Percentiles rank a stretch among this genome's conserved stretches.
Conservation (phyloP, 2,113 vertebrate species). For the Lates calcarifer region DNA sequence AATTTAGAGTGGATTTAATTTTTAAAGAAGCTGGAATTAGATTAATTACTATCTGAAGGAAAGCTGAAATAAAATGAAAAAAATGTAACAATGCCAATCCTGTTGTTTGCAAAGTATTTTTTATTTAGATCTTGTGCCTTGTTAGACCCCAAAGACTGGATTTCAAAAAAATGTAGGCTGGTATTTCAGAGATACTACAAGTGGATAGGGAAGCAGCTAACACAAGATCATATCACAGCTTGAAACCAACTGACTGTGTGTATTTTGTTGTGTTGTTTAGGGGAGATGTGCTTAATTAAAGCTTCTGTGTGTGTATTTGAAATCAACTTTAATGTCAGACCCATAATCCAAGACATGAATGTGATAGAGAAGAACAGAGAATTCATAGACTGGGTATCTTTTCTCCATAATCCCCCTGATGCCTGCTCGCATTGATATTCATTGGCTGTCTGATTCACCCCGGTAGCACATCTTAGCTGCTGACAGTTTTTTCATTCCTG, state of each 20-base stretch:
- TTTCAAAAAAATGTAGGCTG: background rate
- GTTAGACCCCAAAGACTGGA: background rate
- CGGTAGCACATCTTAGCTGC: background rate
- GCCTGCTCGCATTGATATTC: constrained; percentile 49
- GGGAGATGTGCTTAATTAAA: background rate
- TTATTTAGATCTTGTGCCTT: too few relatives aligned
- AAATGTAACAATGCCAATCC: background rate
- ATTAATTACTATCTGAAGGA: background rate
- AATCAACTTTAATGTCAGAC: background rate
- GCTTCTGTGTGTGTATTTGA: background rate
- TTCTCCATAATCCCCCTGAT: constrained; percentile 10
- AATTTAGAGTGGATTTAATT: too few relatives aligned
- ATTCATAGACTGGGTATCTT: background rate
- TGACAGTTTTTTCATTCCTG: background rate
- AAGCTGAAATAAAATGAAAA: background rate
- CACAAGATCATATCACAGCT: background rate
- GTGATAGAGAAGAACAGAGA: background rate
- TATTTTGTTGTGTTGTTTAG: background rate
- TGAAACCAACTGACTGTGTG: background rate
- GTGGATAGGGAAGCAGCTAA: background rate
- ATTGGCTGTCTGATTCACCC: constrained; percentile 12
- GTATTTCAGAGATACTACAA: background rate
- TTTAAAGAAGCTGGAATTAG: too few relatives aligned
- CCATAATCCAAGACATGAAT: background rate
- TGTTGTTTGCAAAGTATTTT: background rate